These are phyloP conservation scores for Chorisops tibialis DNA, from an alignment of 2,888 invertebrate species.

Conservation along the genomic window DNA sequence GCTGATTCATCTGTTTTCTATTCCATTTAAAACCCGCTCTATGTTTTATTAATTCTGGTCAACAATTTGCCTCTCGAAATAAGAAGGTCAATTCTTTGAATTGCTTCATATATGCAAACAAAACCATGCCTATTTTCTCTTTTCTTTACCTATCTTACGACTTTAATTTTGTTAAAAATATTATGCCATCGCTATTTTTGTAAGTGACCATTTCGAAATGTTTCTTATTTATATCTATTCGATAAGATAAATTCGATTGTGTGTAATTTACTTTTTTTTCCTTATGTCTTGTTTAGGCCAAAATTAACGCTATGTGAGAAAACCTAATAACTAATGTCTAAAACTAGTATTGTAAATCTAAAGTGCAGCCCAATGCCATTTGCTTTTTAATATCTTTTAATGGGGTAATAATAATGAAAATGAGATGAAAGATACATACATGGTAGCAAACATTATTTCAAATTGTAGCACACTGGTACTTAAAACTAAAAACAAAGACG, in stretches of 20 bases:
- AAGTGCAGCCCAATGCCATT: constrained; percentile 15
- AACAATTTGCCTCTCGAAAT: too few species aligned
- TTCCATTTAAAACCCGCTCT: too few species aligned
- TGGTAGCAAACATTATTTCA: neutral
- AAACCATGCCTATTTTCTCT: neutral
- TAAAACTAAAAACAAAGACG: neutral
- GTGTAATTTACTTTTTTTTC: too few species aligned
- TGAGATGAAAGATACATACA: neutral
- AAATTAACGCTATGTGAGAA: neutral
- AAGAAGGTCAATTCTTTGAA: too few species aligned
- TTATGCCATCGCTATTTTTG: neutral
- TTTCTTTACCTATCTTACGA: neutral
- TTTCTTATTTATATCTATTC: constrained; percentile 3
- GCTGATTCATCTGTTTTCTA: too few species aligned
- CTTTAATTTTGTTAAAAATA: neutral
- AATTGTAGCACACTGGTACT: too few species aligned
- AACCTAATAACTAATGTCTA: constrained; percentile 1
- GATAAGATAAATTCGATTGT: neutral
- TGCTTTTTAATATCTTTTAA: neutral
- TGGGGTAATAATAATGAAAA: neutral
- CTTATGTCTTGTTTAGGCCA: neutral
- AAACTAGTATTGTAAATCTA: constrained; percentile 15
- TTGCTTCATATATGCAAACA: neutral
- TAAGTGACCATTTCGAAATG: constrained; percentile 4
- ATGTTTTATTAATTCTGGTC: too few species aligned